A percentile compares a stretch with the other conserved stretches of the same genome.
Evolutionary conservation across 2,113 vertebrate genomes (phyloP).

Genomic region (Electrona antarctica): DNA sequence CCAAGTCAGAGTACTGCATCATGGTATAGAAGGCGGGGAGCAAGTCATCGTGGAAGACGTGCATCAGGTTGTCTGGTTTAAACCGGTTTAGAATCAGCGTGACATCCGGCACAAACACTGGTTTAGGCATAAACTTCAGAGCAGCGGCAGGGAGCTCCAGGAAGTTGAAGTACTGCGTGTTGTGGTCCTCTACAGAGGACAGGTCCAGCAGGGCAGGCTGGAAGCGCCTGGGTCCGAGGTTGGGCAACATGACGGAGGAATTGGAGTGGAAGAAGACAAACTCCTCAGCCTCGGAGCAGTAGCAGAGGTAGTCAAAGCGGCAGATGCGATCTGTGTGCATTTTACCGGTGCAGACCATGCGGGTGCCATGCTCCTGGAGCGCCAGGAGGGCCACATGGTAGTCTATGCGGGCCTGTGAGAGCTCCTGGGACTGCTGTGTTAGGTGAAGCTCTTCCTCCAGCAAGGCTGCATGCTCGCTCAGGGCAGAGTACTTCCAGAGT

Average conservation of each 20-base stretch:
- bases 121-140: conserved; percentile 93
- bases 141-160: conserved; percentile 91
- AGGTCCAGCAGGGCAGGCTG: conserved; percentile 95
- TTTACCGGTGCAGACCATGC: conserved; percentile 95
- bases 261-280: conserved; percentile 98
- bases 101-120: conserved; percentile 94
- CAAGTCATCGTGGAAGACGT: conserved; percentile 95
- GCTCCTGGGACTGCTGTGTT: conserved; percentile 80
- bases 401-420: conserved; percentile 83
- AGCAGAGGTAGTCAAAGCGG: conserved; percentile 96
- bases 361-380: conserved; percentile 89
- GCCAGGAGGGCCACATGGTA: conserved; percentile 89
- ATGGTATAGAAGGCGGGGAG: conserved; percentile 96
- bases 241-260: conserved; percentile 92
- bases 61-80: conserved; percentile 98
- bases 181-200: conserved; percentile 97
- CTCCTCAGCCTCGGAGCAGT: conserved; percentile 91
- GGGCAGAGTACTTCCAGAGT: conserved; percentile 91
- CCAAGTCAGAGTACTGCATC: conserved; percentile 90
- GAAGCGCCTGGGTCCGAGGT: conserved; percentile 92
- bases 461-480: conserved; percentile 84
- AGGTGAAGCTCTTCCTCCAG: conserved; percentile 91
- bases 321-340: conserved; percentile 97
- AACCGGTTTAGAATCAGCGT: conserved; percentile 93
- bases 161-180: conserved; percentile 98